Evolutionary conservation across 1,140 invertebrate genomes (phyloP).

Genomic region (Leptopilina boulardi): DNA sequence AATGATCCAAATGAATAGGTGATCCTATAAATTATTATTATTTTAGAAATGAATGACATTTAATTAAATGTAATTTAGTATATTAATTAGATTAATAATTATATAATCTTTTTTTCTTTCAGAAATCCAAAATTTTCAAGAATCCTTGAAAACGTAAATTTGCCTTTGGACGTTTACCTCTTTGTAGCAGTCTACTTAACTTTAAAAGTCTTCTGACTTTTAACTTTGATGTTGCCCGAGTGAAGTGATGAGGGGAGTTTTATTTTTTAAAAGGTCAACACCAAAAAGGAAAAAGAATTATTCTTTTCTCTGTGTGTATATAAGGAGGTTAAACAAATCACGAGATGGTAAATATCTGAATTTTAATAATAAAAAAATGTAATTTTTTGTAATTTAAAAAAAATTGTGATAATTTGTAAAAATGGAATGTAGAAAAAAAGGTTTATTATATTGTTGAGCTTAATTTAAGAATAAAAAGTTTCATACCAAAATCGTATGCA

Average conservation of each 20-base stretch:
- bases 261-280: slow-evolving; percentile 6
- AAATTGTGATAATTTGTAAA: too few species aligned
- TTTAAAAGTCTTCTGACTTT: slow-evolving; percentile 4
- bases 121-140: background rate
- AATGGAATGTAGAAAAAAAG: too few species aligned
- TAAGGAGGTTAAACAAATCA: background rate
- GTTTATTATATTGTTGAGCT: too few species aligned
- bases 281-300: background rate
- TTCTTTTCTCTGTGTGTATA: background rate
- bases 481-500: slow-evolving; percentile 47
- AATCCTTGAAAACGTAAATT: background rate
- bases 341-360: background rate
- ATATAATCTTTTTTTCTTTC: background rate
- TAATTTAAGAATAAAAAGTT: background rate
- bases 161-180: background rate
- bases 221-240: slow-evolving; percentile 3
- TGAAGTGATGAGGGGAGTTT: slow-evolving; percentile 9
- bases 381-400: too few species aligned
- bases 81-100: too few species aligned
- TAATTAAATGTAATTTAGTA: too few species aligned
- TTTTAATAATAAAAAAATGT: too few species aligned
- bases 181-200: background rate
- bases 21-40: slow-evolving; percentile 36
- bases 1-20: slow-evolving; percentile 42
- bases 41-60: too few species aligned